Evolutionary conservation across 2,888 invertebrate genomes (phyloP), one percentile per base, ranked within the genome.

Genomic region (Noctua pronuba): DNA sequence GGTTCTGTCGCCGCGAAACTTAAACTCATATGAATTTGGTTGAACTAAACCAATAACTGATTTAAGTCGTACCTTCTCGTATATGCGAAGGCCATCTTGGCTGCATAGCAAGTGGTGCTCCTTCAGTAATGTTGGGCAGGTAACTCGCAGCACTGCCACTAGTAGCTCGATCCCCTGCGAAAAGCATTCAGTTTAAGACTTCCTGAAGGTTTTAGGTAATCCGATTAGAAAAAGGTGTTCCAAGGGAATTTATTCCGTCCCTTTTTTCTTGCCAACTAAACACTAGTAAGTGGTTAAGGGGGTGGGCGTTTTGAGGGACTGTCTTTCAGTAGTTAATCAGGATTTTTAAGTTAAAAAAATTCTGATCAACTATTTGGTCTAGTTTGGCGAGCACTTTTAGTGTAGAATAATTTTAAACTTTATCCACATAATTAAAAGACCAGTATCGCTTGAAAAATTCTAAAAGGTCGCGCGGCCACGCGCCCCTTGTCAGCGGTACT

Each of bases 51-150:
- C 0, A 10, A 41, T 41, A 10, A 41, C 41, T 41, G 41, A 16
- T 58, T 28, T 16, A 41, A 16, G 16, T 24, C 11, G 5, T 91
- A 95, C 96, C 96, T 88, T 96, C 95, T 92, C 96, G 91, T 2
- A 94, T 91, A 77, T 95, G 95, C 2, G 94, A 87, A 2, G 95
- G 95, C 96, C 96, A 96, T 44, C 96, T 90, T n/a, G 95, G 95
- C 1, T 95, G 80, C 3, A 95, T 89, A 0, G 93, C 95, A 24
- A 97, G 87, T 0, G 97, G 96, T 3, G 97, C 94, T 0, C 96
- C 95, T 86, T 97, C 97, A 1, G 97, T 94, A 38, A 97, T 97
- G 80, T 97, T 97, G 3, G 97, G 97, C 38, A 97, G 89, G 83
- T 94, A 97, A 60, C 94, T 94, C 2, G 93, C 93, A 0, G 92